Evolutionary conservation across 2,113 vertebrate species (phyloP), one percentile per base, ranked within the genome.

Genomic region (Hypanus sabinus): DNA sequence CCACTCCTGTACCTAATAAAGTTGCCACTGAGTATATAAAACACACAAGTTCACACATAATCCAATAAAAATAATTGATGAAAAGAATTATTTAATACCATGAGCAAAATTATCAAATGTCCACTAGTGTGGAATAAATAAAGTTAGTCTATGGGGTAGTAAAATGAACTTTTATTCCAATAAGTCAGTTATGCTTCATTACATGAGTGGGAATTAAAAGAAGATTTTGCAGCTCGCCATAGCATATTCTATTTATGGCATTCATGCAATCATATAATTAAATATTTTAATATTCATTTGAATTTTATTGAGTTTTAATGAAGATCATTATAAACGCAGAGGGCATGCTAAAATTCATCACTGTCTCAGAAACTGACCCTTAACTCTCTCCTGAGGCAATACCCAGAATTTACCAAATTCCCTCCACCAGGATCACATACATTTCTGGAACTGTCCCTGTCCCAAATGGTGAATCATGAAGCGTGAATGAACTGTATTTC

Each of bases 201-300:
- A 71, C 79, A 75, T 60, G 68, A 71, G 68, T 71, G 18, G 36
- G 90, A 92, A 92, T 92, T 38, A 92, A 68, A 92, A 88, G 57
- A 22, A 85, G 24, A 88, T 60, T 88, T 88, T 27, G 60, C 57
- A 16, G 55, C 27, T 87, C 11, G 27, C 3, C 83, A 92, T 71
- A 0, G 36, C 90, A 92, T 92, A 46, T 71, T 92, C 90, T 71
- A 92, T 92, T 92, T 46, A 46, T 92, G 36, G 36, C 20, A 71
- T 71, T 92, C 33, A 71, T 71, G 90, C 33, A 24, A 38, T 91
- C 65, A 38, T 92, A 92, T 71, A 92, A 92, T 92, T 71, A 92
- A 92, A 92, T 71, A 92, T 92, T 92, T 92, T 71, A 68, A 60
- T 46, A 71, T 68, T 38, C 90, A 90, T 90, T 90, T 65, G 22